A percentile compares a stretch with the other conserved stretches of the same genome.
These are phyloP conservation scores for Anomalospiza imberbis DNA, from an alignment of 2,797 vertebrate genomes.

Conservation along the genomic window DNA sequence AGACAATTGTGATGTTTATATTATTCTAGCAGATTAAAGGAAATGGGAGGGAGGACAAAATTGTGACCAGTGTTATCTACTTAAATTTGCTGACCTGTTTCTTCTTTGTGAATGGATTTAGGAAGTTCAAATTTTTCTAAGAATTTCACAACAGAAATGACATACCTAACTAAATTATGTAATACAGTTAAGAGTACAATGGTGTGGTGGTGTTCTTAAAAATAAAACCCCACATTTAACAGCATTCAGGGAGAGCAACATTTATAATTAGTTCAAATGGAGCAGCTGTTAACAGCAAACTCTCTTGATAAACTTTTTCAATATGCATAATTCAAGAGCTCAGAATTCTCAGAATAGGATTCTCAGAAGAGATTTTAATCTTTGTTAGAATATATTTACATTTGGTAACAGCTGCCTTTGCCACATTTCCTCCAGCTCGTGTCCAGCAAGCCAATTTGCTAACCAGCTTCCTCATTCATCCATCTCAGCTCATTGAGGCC, in stretches of 20 bases:
- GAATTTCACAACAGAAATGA: not conserved
- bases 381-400: not conserved
- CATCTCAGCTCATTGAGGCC: not conserved
- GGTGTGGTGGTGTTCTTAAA: not conserved
- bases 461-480: not conserved
- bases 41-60: not conserved
- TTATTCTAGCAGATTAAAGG: not conserved
- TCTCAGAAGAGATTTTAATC: not conserved
- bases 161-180: not conserved
- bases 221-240: not conserved
- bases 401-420: not conserved
- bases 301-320: not conserved
- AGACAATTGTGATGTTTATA: not conserved
- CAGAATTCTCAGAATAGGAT: not conserved
- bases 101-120: not conserved
- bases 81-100: not conserved
- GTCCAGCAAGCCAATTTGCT: not conserved
- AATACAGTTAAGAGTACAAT: not conserved
- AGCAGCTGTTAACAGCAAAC: not conserved
- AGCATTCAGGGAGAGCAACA: not conserved
- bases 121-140: not conserved
- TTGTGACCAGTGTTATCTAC: not conserved
- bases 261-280: not conserved
- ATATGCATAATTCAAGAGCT: not conserved
- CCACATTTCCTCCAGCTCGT: not conserved